Base-by-base conservation (phyloP, 2,113 vertebrate species). In the Potamarius usumacintae region DNA sequence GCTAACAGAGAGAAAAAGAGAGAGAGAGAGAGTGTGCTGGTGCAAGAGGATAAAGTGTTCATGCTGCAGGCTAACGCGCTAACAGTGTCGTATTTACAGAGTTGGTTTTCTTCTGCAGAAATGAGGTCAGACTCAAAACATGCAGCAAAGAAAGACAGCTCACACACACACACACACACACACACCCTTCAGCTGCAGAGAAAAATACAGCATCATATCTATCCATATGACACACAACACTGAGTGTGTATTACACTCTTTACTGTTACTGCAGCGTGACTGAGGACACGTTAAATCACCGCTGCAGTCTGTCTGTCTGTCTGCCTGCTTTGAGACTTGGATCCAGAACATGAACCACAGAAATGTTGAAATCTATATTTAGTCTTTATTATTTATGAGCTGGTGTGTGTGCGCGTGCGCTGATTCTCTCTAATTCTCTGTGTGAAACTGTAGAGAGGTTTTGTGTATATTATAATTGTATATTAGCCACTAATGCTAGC, bases 71-170 rank as follows among this genome's bases (percentile, higher is more conserved):
- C 82, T 67, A 67, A 83, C 60, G 5, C 7, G 6, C 42, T 53
- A 69, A 57, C 52, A 52, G 27, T 84, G 67, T 84, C 12, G 20
- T 84, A 72, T 58, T 84, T 84, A 72, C 50, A 72, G 17, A 84
- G 50, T 84, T 7, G 1, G 83, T 12, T 84, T 84, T 74, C 83
- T 74, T 58, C 67, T 74, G 53, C 83, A 84, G 52, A 84, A 84
- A 74, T 9, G 52, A 84, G 83, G 83, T 84, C 83, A 84, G 67
- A 34, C 27, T 52, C 52, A 84, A 57, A 84, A 67, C 62, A 65
- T 82, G 80, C 58, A 42, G 58, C 80, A 30, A 42, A 52, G 50
- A 42, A 67, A 78, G 42, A 78, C 25, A 50, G 1, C 55, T n/a
- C 86, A 25, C 60, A 22, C 20, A 18, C 55, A 57, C 14, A 15